phyloP scores from a whole-genome alignment of 2,888 invertebrate genomes.

The Dinocampus coccinellae region DNA sequence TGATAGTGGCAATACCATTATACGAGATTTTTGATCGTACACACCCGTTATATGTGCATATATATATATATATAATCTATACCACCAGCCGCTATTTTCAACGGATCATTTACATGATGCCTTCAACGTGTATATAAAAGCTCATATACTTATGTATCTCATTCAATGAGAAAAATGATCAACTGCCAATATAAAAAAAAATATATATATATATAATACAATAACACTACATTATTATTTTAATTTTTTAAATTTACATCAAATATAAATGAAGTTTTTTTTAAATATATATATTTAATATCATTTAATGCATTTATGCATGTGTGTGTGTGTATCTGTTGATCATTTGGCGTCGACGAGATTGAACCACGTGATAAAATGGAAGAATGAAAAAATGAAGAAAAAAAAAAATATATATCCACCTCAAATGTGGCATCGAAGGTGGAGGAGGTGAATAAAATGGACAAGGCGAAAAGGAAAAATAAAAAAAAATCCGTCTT shows the following conservation, averaged over 20 bases:
- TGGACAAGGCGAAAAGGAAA: constrained; percentile 45
- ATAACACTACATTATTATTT: not conserved
- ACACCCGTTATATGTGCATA: constrained; percentile 48
- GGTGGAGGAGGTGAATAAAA: constrained; percentile 37
- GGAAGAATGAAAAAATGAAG: constrained; percentile 31
- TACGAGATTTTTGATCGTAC: constrained; percentile 63
- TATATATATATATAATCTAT: not conserved
- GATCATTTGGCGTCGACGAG: constrained; percentile 53
- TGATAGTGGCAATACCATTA: constrained; percentile 60
- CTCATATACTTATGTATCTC: not conserved
- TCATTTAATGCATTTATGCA: not conserved
- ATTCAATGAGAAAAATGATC: not conserved
- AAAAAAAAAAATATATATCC: not conserved
- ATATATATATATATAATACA: not conserved
- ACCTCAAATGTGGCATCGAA: constrained; percentile 12
- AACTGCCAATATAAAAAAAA: not conserved
- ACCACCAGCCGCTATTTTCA: constrained; percentile 12
- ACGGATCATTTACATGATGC: constrained; percentile 19
- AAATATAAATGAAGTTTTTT: not conserved
- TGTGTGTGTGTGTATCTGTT: constrained; percentile 45
- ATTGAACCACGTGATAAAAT: constrained; percentile 59
- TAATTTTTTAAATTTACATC: not conserved
- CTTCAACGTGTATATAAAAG: not conserved
- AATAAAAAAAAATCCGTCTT: no score
- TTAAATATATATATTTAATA: not conserved